Evolutionary conservation across 2,888 invertebrate species (phyloP).

Genomic region (Leptinotarsa peninsularis): DNA sequence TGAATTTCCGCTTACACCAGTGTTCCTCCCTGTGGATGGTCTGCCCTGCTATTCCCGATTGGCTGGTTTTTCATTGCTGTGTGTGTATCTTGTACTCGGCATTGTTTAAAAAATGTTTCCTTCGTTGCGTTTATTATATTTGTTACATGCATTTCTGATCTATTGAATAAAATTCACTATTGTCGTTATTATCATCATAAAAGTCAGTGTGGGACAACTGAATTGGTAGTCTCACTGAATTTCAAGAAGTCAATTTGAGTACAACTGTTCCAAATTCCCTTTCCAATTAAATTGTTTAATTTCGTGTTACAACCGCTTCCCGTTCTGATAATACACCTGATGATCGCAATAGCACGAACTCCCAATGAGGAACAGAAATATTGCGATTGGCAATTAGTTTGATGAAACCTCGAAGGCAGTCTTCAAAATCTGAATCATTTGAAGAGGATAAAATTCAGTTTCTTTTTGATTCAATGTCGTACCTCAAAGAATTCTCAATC

Average conservation of each 20-base stretch:
- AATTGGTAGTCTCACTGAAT: not conserved
- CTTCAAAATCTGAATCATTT: not conserved
- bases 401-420: not conserved
- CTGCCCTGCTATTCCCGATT: too few species aligned
- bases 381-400: not conserved
- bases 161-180: not conserved
- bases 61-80: too few species aligned
- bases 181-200: not conserved
- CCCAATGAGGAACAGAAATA: not conserved
- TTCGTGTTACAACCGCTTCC: constrained; percentile 2
- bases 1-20: too few species aligned
- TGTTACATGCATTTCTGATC: not conserved
- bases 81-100: too few species aligned
- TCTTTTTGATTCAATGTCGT: too few species aligned
- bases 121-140: too few species aligned
- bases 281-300: not conserved
- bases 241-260: not conserved
- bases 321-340: constrained; percentile 13
- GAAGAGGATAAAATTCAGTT: not conserved
- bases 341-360: not conserved
- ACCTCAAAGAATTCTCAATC: too few species aligned
- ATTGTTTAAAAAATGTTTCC: too few species aligned
- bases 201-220: too few species aligned
- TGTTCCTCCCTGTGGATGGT: too few species aligned
- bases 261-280: not conserved